Conservation (phyloP, 1,140 invertebrate species). For the Zaprionus africanus region DNA sequence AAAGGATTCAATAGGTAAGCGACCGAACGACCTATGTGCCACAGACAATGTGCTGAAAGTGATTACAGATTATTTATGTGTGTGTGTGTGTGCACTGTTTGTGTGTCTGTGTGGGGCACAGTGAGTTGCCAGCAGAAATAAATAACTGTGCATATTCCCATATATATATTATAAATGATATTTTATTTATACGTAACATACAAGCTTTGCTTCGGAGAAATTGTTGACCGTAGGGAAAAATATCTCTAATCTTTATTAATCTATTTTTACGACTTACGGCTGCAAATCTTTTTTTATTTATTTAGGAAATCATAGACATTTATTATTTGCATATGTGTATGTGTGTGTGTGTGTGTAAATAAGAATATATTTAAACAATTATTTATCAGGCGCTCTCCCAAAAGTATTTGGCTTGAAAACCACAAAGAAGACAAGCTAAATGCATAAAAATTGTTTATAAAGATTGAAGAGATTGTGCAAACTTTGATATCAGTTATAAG, state of each 20-base stretch:
- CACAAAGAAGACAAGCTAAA: neutral
- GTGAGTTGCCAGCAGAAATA: neutral
- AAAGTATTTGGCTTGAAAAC: neutral
- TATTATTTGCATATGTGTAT: neutral
- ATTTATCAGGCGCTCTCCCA: neutral
- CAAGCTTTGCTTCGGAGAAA: neutral
- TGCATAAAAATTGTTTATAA: neutral
- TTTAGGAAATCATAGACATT: conserved; percentile 2
- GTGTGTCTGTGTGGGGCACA: neutral
- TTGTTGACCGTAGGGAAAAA: neutral
- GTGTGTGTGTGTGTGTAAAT: neutral
- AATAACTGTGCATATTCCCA: neutral
- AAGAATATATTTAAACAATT: conserved; percentile 2
- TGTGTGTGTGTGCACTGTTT: neutral
- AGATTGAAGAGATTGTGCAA: too few relatives aligned
- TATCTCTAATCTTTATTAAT: conserved; percentile 2
- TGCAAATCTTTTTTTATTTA: neutral
- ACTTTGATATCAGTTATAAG: too few relatives aligned
- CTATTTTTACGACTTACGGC: neutral
- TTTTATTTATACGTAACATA: neutral
- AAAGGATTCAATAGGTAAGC: neutral
- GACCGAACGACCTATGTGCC: neutral
- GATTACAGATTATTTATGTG: conserved; percentile 4
- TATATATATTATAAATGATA: neutral
- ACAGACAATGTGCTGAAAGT: conserved; percentile 7